These are phyloP conservation scores for Ectemnius continuus DNA, from an alignment of 2,888 invertebrate species.

Conservation along the genomic window DNA sequence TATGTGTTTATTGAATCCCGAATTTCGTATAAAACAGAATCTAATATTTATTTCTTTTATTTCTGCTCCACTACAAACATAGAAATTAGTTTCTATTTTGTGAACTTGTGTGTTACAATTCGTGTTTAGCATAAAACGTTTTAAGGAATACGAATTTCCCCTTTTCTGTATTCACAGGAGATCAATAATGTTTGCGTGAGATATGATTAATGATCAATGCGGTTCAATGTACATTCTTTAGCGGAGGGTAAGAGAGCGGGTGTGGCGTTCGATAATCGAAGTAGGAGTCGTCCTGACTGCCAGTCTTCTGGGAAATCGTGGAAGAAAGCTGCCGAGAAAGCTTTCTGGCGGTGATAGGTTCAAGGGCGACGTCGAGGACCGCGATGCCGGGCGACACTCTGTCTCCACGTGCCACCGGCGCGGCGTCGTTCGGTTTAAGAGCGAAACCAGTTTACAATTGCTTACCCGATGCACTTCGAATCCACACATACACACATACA, in stretches of 20 bases:
- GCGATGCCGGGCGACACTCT: conserved; percentile 61
- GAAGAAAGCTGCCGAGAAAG: conserved; percentile 47
- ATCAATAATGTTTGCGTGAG: neutral
- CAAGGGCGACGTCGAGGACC: conserved; percentile 68
- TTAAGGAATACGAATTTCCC: no score
- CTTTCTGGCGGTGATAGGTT: conserved; percentile 60
- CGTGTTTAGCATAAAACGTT: no score
- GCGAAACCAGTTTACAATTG: neutral
- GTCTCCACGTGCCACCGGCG: conserved; percentile 62
- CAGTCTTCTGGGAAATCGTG: conserved; percentile 68
- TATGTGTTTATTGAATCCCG: no score
- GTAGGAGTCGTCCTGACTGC: conserved; percentile 58
- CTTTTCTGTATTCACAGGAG: no score
- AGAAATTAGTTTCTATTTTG: no score
- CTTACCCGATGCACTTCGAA: conserved; percentile 6
- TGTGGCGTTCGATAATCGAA: conserved; percentile 47
- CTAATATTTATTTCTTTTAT: no score
- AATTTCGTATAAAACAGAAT: no score
- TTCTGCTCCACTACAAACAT: no score
- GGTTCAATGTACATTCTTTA: conserved; percentile 24
- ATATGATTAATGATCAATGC: conserved; percentile 37
- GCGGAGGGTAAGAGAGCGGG: neutral
- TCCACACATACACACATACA: no score
- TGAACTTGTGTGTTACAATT: no score
- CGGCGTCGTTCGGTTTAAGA: conserved; percentile 11